A percentile compares a stretch with the other conserved stretches of the same genome.
Evolutionary conservation across 2,888 invertebrate genomes (phyloP).

Genomic region (Aporophyla lueneburgensis): DNA sequence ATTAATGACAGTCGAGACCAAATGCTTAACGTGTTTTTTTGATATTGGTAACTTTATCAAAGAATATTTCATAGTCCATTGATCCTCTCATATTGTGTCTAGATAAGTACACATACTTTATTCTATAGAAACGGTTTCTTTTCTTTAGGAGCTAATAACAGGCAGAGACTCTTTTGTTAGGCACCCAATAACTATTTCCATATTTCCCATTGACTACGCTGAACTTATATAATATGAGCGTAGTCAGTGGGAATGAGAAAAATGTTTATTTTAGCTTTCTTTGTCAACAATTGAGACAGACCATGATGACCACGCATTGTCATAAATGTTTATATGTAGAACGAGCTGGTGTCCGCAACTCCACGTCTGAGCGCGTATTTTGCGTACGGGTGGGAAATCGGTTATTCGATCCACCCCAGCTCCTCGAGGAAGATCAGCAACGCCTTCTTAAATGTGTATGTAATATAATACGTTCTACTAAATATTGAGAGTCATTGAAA

Average conservation of each 20-base stretch:
- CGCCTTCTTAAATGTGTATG: no score
- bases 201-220: constrained; percentile 30
- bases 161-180: constrained; percentile 20
- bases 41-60: no score
- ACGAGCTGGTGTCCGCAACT: no score
- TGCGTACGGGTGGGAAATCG: no score
- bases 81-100: neutral
- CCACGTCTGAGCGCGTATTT: no score
- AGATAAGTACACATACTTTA: neutral
- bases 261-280: constrained; percentile 23
- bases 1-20: no score
- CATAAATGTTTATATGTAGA: no score
- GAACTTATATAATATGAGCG: constrained; percentile 17
- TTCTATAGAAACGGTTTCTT: constrained; percentile 6
- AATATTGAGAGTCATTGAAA: no score
- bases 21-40: no score
- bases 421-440: no score
- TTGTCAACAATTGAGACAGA: neutral
- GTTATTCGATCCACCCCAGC: no score
- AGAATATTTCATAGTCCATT: neutral
- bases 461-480: no score
- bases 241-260: constrained; percentile 35
- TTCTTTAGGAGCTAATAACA: constrained; percentile 30
- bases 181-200: constrained; percentile 29
- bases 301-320: neutral